Evolutionary conservation across 2,888 invertebrate species (phyloP).

Genomic region (Reticulitermes lucifugus): DNA sequence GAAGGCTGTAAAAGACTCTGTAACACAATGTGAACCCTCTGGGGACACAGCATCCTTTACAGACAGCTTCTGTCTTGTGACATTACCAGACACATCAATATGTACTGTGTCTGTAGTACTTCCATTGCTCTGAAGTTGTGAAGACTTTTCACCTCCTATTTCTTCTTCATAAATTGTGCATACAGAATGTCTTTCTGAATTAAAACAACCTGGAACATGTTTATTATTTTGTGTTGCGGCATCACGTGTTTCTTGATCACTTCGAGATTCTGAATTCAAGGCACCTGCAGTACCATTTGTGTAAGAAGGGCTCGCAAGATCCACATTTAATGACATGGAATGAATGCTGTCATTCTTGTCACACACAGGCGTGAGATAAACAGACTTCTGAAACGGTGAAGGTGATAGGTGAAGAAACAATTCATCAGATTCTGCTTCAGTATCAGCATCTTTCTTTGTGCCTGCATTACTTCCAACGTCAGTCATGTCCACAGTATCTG

Average conservation of each 20-base stretch:
- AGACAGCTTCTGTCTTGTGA: background rate
- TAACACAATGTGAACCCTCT: background rate
- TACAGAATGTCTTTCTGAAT: background rate
- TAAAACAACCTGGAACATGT: background rate
- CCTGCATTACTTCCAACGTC: background rate
- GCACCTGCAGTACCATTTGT: background rate
- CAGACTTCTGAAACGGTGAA: background rate
- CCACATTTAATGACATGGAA: background rate
- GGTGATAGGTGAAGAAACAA: background rate
- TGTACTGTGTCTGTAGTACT: background rate
- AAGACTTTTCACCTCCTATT: background rate
- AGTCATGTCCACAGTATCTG: background rate
- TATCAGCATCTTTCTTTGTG: background rate
- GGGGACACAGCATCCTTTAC: background rate
- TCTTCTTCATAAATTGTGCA: background rate
- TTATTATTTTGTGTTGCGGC: background rate
- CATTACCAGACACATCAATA: background rate
- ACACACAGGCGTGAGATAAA: background rate
- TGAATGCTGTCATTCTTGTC: background rate
- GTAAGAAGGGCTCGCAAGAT: background rate
- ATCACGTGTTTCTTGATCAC: background rate
- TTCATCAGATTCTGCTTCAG: background rate
- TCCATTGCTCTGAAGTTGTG: background rate
- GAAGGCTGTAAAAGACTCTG: background rate
- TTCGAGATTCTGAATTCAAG: background rate